Conservation (phyloP, 2,888 invertebrate genomes). For the Drosophila subquinaria region DNA sequence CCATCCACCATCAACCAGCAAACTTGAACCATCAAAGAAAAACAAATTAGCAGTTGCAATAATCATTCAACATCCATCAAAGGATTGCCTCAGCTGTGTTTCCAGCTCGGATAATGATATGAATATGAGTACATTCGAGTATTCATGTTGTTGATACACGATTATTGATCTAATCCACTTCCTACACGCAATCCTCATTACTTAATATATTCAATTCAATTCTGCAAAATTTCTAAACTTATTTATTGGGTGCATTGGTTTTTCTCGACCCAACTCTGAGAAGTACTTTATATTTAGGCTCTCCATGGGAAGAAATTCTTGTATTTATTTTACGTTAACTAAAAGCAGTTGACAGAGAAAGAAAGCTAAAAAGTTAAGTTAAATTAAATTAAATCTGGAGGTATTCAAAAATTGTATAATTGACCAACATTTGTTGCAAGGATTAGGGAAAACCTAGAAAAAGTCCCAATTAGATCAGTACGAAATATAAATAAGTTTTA, state of each 20-base stretch:
- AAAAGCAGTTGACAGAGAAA: too few species aligned
- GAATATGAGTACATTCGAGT: not conserved
- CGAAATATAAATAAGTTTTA: too few species aligned
- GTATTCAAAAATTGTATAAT: too few species aligned
- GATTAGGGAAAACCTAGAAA: too few species aligned
- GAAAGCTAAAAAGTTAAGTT: too few species aligned
- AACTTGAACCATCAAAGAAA: not conserved
- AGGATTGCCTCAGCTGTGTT: constrained; percentile 9
- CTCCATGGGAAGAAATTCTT: too few species aligned
- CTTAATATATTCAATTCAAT: constrained; percentile 1
- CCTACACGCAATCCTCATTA: not conserved
- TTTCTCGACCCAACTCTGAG: too few species aligned
- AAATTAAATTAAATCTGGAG: too few species aligned
- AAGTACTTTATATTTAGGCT: too few species aligned
- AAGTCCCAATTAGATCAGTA: too few species aligned
- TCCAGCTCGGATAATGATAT: not conserved
- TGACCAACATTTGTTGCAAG: too few species aligned
- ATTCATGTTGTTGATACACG: not conserved
- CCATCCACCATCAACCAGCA: not conserved
- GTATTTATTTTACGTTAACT: too few species aligned
- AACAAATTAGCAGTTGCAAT: constrained; percentile 31
- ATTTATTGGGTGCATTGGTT: not conserved
- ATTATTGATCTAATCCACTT: not conserved
- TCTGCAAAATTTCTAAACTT: not conserved
- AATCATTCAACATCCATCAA: constrained; percentile 3